Evolutionary conservation across 2,888 invertebrate species (phyloP), one percentile per base, ranked within the genome.

Genomic region (Drosophila siamana): DNA sequence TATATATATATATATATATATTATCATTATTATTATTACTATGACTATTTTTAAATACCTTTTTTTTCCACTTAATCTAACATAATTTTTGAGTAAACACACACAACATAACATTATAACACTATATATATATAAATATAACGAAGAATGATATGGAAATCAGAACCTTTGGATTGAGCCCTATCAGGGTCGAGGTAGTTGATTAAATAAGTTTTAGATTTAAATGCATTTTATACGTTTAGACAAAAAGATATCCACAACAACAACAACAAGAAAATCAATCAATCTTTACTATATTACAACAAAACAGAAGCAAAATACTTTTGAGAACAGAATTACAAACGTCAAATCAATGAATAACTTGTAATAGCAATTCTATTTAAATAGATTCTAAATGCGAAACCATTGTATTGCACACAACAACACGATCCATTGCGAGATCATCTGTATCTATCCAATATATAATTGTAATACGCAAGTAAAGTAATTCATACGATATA

Each of bases 151-250:
- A 52, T 52, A 63, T 48, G 15, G 33, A 33, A 33, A 33, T 11
- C 2, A 36, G 30, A 36, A 69, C 40, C 36, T 59, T 56, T 61
- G 69, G 52, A 36, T 40, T 33, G 33, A n/a, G 44, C 41, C 57
- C 55, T 48, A 28, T 24, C 4, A 9, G 28, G 70, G 69, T 55
- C 55, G 59, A 59, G 75, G 57, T 55, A 71, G 74, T 62, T 61
- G 69, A 68, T 80, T 70, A 75, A 78, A 80, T 86, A 86, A 86
- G 79, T 80, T 84, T 56, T 86, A 86, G 84, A 77, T 60, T 86
- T 77, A 77, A 66, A 79, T 68, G 86, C 83, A 83, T 83, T 83
- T 83, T 78, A 65, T 83, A 83, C 80, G 78, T 83, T 78, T 80
- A 78, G 76, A 47, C 74, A 70, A 72, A 40, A 44, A 52, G 19